A percentile compares a stretch with the other conserved stretches of the same genome.
phyloP scores from a whole-genome alignment of 2,888 invertebrate genomes.

The Mythimna lalbum region DNA sequence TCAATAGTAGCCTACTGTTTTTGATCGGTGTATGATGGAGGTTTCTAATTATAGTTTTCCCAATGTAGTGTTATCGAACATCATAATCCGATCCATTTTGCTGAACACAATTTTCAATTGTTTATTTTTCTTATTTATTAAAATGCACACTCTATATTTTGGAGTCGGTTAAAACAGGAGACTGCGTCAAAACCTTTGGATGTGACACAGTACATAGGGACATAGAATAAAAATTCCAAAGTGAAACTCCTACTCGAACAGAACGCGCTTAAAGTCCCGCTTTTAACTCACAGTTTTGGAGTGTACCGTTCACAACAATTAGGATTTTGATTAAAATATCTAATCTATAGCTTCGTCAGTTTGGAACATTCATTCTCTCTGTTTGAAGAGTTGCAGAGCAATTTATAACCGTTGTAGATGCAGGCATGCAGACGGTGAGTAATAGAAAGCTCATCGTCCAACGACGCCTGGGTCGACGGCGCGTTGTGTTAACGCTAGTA shows the following conservation, averaged over 20 bases:
- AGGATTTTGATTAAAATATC: too few species aligned
- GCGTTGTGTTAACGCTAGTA: too few species aligned
- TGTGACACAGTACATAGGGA: constrained; percentile 13
- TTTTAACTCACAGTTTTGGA: not conserved
- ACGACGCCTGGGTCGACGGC: too few species aligned
- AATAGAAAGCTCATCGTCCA: too few species aligned
- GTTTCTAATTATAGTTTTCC: not conserved
- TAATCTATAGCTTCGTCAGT: not conserved
- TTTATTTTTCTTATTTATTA: constrained; percentile 5
- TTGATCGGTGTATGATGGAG: too few species aligned
- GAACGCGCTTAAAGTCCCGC: not conserved
- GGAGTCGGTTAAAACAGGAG: constrained; percentile 6
- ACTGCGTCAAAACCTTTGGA: constrained; percentile 19
- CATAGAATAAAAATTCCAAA: constrained; percentile 3
- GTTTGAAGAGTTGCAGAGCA: too few species aligned
- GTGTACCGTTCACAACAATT: not conserved
- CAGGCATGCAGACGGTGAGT: too few species aligned
- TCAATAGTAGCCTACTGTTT: too few species aligned
- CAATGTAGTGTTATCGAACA: not conserved
- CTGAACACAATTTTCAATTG: not conserved
- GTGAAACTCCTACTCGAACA: not conserved
- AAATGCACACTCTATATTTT: not conserved
- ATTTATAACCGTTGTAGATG: too few species aligned
- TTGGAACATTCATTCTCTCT: too few species aligned
- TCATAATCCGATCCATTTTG: not conserved